Evolutionary conservation across 2,797 vertebrate genomes (phyloP).

Genomic region (Rhadinocentrus ornatus): DNA sequence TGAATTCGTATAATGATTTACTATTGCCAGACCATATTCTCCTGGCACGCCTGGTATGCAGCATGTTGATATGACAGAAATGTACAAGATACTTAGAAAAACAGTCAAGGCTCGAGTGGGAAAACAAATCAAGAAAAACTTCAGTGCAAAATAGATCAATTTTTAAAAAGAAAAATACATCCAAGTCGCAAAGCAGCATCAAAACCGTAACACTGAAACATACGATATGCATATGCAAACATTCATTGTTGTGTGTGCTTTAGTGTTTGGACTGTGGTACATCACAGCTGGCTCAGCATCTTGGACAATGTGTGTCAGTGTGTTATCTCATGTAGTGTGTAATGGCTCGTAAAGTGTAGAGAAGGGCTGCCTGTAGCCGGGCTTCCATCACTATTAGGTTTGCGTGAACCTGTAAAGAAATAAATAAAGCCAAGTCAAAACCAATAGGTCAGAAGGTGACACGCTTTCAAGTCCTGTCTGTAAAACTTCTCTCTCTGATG

Average conservation of each 20-base stretch:
- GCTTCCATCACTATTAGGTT: conserved; percentile 85
- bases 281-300: conserved; percentile 73
- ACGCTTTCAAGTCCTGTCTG: conserved; percentile 24
- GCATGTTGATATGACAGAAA: conserved; percentile 1
- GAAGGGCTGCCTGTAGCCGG: conserved; percentile 81
- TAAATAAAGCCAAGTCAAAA: conserved; percentile 16
- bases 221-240: conserved; percentile 53
- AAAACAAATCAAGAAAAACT: conserved; percentile 38
- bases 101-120: conserved; percentile 38
- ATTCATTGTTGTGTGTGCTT: conserved; percentile 55
- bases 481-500: conserved; percentile 22
- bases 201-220: conserved; percentile 68
- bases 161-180: too few relatives aligned
- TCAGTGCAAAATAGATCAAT: conserved; percentile 78
- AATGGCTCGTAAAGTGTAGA: conserved; percentile 83
- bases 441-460: conserved; percentile 25
- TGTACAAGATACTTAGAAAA: conserved; percentile 44
- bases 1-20: conserved; percentile 12
- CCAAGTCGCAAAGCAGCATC: conserved; percentile 61
- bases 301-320: conserved; percentile 24
- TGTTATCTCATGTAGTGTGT: conserved; percentile 85
- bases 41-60: background rate
- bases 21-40: conserved; percentile 2
- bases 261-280: conserved; percentile 27
- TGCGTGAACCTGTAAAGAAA: conserved; percentile 78